Evolutionary conservation across 2,797 vertebrate species (phyloP).

Genomic region (Steatocranus sp.): DNA sequence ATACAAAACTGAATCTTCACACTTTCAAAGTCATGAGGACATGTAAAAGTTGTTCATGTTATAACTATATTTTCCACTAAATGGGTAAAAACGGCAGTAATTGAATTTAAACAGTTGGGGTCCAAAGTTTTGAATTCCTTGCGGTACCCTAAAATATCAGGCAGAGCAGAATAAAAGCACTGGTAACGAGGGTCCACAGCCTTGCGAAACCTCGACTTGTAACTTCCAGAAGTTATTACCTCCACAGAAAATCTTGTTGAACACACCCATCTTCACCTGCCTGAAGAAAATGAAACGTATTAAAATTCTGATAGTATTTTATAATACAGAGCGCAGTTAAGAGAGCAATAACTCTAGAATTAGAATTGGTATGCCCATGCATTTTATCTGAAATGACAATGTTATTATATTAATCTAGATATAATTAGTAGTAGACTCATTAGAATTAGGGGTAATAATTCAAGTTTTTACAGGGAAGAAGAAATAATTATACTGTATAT

Average conservation of each 20-base stretch:
- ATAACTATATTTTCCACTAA: neutral
- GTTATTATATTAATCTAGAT: neutral
- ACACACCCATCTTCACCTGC: neutral
- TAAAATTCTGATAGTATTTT: neutral
- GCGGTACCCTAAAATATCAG: neutral
- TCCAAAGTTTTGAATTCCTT: neutral
- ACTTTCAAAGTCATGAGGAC: neutral
- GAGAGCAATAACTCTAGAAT: neutral
- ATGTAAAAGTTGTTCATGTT: neutral
- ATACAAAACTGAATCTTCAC: neutral
- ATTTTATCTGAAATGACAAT: neutral
- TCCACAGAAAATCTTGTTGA: neutral
- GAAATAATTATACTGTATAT: neutral
- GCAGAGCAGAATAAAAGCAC: neutral
- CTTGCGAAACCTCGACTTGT: neutral
- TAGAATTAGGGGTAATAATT: neutral
- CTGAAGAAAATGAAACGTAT: neutral
- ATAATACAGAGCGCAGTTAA: neutral
- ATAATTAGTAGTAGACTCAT: neutral
- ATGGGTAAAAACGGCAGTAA: slow-evolving; percentile 47
- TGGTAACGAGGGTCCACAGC: neutral
- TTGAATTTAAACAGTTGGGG: neutral
- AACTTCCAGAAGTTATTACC: neutral
- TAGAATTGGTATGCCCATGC: neutral
- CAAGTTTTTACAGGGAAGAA: neutral